These are phyloP conservation scores for Aplocera efformata DNA, from an alignment of 2,888 invertebrate genomes.

Conservation along the genomic window DNA sequence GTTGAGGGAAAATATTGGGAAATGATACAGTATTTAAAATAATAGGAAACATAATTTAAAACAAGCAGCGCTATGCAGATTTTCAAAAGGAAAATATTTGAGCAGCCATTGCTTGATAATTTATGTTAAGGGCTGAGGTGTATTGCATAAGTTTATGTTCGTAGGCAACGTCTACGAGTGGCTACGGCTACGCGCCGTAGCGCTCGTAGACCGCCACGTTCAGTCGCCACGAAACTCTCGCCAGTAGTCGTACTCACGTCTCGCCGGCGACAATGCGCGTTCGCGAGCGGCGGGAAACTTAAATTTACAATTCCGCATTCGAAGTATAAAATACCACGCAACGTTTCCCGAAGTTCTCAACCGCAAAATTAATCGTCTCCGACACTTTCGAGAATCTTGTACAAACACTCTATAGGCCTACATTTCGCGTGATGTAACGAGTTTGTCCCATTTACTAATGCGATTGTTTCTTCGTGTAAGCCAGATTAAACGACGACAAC, in stretches of 20 bases:
- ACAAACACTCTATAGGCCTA: slow-evolving; percentile 1
- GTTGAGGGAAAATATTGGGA: too few species aligned
- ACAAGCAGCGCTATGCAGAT: neutral
- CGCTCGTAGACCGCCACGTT: slow-evolving; percentile 27
- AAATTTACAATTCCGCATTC: slow-evolving; percentile 31
- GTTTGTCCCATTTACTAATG: slow-evolving; percentile 58
- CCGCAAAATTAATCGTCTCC: neutral
- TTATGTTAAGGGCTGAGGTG: slow-evolving; percentile 16
- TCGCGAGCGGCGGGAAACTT: slow-evolving; percentile 36
- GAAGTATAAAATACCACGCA: neutral
- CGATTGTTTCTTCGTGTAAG: slow-evolving; percentile 49
- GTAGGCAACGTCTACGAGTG: slow-evolving; percentile 17
- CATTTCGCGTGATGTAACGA: slow-evolving; percentile 51
- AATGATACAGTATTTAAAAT: too few species aligned
- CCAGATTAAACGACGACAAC: slow-evolving; percentile 32
- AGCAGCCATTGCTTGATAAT: slow-evolving; percentile 21
- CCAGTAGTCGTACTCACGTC: slow-evolving; percentile 25
- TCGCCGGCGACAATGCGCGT: slow-evolving; percentile 29
- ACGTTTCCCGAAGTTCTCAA: slow-evolving; percentile 5
- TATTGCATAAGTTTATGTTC: slow-evolving; percentile 14
- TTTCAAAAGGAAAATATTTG: slow-evolving; percentile 12
- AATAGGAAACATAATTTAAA: too few species aligned
- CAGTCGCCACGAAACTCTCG: slow-evolving; percentile 38
- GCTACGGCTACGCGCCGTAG: slow-evolving; percentile 27
- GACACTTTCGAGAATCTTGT: slow-evolving; percentile 2